phyloP scores from a whole-genome alignment of 1,140 invertebrate species.

The Drosophila melanica region DNA sequence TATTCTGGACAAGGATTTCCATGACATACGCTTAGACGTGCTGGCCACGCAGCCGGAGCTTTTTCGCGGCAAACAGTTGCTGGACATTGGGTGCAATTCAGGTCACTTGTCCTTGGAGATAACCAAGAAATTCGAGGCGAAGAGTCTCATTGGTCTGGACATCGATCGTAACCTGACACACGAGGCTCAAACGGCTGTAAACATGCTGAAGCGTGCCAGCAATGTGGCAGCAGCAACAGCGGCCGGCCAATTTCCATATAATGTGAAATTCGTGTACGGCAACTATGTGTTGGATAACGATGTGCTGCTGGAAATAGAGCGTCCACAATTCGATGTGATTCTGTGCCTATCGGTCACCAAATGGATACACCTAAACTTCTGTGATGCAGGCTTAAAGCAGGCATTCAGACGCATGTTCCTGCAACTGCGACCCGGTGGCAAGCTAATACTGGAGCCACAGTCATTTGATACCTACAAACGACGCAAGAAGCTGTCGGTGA shows the following conservation, averaged over 20 bases:
- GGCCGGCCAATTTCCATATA: constrained; percentile 58
- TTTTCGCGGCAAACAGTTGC: constrained; percentile 94
- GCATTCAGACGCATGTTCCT: constrained; percentile 95
- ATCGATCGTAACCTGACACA: constrained; percentile 95
- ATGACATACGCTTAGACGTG: constrained; percentile 92
- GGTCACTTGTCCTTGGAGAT: constrained; percentile 95
- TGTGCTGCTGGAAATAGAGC: constrained; percentile 90
- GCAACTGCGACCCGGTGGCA: constrained; percentile 95
- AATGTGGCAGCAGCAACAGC: constrained; percentile 13
- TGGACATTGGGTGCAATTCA: constrained; percentile 99
- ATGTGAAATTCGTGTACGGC: constrained; percentile 86
- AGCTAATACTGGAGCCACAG: constrained; percentile 96
- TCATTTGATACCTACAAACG: constrained; percentile 94
- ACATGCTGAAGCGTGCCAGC: constrained; percentile 43
- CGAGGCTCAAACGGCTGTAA: constrained; percentile 57
- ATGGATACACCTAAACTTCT: constrained; percentile 99
- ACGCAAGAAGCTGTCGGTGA: constrained; percentile 91
- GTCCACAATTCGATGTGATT: constrained; percentile 96
- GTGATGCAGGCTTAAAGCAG: constrained; percentile 96
- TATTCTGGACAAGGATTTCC: constrained; percentile 89
- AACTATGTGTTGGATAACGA: constrained; percentile 97
- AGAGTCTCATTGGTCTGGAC: constrained; percentile 95
- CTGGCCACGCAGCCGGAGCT: constrained; percentile 91
- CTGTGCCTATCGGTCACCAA: constrained; percentile 98
- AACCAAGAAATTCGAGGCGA: constrained; percentile 92